These are phyloP conservation scores for Ophioderma brevispina DNA, from an alignment of 35 echinoderm and acorn worm species.

Conservation along the genomic window DNA sequence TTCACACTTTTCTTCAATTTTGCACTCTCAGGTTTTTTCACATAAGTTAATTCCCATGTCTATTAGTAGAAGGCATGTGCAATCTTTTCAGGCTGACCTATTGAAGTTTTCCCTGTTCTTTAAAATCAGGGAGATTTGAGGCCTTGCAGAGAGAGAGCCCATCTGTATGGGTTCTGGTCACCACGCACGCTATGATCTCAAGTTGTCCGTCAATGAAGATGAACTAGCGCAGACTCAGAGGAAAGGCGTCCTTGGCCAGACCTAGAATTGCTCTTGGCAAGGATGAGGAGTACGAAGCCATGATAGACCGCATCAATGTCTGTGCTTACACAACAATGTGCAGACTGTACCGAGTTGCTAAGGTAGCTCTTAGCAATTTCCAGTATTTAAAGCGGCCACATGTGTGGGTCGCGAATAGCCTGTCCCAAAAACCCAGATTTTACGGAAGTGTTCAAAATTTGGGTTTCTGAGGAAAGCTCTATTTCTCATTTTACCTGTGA, in stretches of 20 bases:
- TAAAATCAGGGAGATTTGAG: slow-evolving; percentile 73
- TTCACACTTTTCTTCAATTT: too few species aligned
- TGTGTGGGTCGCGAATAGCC: too few species aligned
- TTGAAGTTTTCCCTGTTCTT: background rate
- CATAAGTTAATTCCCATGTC: too few species aligned
- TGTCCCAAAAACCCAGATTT: too few species aligned
- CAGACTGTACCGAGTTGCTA: slow-evolving; percentile 56
- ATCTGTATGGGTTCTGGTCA: slow-evolving; percentile 90
- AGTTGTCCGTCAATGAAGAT: slow-evolving; percentile 47
- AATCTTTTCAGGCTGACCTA: too few species aligned
- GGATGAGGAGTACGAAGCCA: slow-evolving; percentile 71
- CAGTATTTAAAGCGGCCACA: too few species aligned
- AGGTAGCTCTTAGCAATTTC: slow-evolving; percentile 81
- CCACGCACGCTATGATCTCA: slow-evolving; percentile 92
- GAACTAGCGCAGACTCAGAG: slow-evolving; percentile 44
- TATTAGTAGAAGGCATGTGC: too few species aligned
- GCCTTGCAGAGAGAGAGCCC: slow-evolving; percentile 86
- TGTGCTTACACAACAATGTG: slow-evolving; percentile 67
- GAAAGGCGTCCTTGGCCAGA: slow-evolving; percentile 84
- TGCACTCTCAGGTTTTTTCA: too few species aligned
- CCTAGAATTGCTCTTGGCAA: slow-evolving; percentile 86
- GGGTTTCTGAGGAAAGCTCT: too few species aligned
- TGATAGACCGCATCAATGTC: slow-evolving; percentile 57
- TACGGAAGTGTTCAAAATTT: too few species aligned
- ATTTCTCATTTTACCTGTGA: too few species aligned